Evolutionary conservation across 2,888 invertebrate genomes (phyloP).

Genomic region (Nemapogon koenigi): DNA sequence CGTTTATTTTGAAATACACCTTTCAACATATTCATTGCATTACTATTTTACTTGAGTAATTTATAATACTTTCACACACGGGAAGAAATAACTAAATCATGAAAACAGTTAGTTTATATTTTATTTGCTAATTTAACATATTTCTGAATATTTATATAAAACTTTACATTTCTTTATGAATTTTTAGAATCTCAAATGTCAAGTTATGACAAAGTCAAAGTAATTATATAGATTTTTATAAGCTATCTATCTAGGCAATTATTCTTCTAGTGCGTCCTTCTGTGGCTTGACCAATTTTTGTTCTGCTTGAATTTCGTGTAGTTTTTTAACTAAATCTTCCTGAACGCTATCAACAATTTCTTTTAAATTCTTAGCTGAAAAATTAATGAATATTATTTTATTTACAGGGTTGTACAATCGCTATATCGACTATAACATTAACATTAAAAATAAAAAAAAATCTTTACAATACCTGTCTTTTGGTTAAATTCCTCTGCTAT

Average conservation of each 20-base stretch:
- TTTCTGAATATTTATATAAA: not conserved
- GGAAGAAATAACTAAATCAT: too few relatives aligned
- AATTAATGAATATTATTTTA: constrained; percentile 4
- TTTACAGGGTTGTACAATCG: constrained; percentile 3
- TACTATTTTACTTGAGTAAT: too few relatives aligned
- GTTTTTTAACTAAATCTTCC: constrained; percentile 46
- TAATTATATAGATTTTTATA: not conserved
- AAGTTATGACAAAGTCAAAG: not conserved
- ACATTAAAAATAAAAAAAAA: not conserved
- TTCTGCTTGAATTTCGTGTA: constrained; percentile 42
- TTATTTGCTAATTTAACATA: too few relatives aligned
- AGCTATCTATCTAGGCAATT: not conserved
- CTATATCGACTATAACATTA: not conserved
- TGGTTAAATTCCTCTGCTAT: constrained; percentile 59
- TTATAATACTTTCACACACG: too few relatives aligned
- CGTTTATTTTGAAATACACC: too few relatives aligned
- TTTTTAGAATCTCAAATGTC: not conserved
- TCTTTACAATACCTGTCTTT: constrained; percentile 36
- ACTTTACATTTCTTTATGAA: not conserved
- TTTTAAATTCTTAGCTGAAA: constrained; percentile 50
- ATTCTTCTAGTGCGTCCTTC: constrained; percentile 10
- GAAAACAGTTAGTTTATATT: too few relatives aligned
- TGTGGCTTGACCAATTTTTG: constrained; percentile 21
- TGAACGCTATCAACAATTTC: constrained; percentile 56
- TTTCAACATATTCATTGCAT: too few relatives aligned